These are phyloP conservation scores for Menidia menidia DNA, from an alignment of 2,797 vertebrate genomes.

Conservation along the genomic window DNA sequence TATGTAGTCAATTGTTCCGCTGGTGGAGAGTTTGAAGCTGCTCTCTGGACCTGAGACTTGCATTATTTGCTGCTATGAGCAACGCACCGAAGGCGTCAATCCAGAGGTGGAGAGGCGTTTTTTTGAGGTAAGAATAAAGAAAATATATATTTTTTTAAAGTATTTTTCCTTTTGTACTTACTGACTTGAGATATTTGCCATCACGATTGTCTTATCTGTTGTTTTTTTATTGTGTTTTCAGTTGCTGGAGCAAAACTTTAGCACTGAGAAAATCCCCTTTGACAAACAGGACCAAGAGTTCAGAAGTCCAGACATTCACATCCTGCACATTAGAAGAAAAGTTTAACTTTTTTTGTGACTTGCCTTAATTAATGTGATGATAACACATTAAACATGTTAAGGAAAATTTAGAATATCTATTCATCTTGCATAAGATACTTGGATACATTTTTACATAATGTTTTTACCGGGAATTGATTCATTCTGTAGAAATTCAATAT, in stretches of 20 bases:
- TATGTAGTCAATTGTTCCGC: conserved; percentile 88
- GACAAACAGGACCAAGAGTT: conserved; percentile 93
- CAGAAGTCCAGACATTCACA: conserved; percentile 93
- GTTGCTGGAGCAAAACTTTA: conserved; percentile 90
- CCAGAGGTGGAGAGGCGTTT: conserved; percentile 92
- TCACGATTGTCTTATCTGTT: neutral
- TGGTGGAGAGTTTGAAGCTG: conserved; percentile 91
- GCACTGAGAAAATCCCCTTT: conserved; percentile 87
- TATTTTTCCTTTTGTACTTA: neutral
- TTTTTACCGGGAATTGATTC: conserved; percentile 14
- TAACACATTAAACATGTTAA: neutral
- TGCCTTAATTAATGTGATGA: neutral
- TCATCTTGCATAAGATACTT: neutral
- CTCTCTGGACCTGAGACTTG: conserved; percentile 89
- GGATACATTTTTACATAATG: neutral
- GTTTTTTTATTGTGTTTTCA: conserved; percentile 55
- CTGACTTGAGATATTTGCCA: neutral
- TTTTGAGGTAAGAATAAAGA: conserved; percentile 87
- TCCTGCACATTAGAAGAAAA: conserved; percentile 81
- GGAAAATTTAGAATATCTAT: neutral
- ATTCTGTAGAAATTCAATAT: conserved; percentile 4
- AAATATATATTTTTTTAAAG: neutral
- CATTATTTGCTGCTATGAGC: conserved; percentile 95
- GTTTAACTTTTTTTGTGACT: conserved; percentile 25
- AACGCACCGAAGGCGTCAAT: conserved; percentile 93